Evolutionary conservation across 2,797 vertebrate species (phyloP).

Genomic region (Acipenser ruthenus): DNA sequence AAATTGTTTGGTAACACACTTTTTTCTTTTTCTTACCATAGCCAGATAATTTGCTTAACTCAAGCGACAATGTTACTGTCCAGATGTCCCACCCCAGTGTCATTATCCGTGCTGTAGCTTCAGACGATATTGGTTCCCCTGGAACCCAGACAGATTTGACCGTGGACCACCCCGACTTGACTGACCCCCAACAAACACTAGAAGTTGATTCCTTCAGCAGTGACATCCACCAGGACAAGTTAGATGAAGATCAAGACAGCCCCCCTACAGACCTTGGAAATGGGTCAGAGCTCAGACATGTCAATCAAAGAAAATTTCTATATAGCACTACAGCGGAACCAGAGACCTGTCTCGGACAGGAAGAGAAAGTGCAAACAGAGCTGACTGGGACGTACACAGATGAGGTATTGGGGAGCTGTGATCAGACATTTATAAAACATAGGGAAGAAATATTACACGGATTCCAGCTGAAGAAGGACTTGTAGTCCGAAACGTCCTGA

Average conservation of each 20-base stretch:
- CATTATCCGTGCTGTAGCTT: constrained; percentile 87
- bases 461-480: too few species aligned
- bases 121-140: constrained; percentile 69
- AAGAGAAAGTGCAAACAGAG: constrained; percentile 54
- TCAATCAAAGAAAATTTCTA: constrained; percentile 53
- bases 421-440: too few species aligned
- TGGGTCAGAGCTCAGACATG: constrained; percentile 49
- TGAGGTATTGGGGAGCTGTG: constrained; percentile 54
- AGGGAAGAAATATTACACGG: too few species aligned
- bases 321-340: constrained; percentile 50
- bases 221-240: constrained; percentile 50
- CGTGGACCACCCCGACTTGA: constrained; percentile 53
- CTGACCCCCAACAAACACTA: constrained; percentile 47
- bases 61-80: constrained; percentile 72
- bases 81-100: constrained; percentile 83
- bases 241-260: constrained; percentile 33
- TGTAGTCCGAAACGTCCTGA: not conserved
- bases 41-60: constrained; percentile 76
- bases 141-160: constrained; percentile 72
- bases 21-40: constrained; percentile 37
- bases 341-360: constrained; percentile 32
- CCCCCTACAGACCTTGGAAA: constrained; percentile 23
- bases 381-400: constrained; percentile 58
- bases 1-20: not conserved
- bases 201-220: constrained; percentile 55